Evolutionary conservation across 2,113 vertebrate species (phyloP).

Genomic region (Castor canadensis): DNA sequence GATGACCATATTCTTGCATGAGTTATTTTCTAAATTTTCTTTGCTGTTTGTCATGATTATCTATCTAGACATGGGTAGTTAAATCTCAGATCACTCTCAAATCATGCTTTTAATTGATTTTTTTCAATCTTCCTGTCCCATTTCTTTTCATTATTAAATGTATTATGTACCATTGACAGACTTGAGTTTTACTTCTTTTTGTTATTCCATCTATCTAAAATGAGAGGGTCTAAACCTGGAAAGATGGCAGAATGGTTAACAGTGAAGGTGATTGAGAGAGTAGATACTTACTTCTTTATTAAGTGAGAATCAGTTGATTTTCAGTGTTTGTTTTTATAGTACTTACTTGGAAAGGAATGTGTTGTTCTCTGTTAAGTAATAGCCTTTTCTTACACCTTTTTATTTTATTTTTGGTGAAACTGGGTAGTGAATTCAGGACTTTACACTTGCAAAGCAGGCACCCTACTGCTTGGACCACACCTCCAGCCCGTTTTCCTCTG

Average conservation of each 20-base stretch:
- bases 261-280: neutral
- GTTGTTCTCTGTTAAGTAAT: neutral
- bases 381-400: slow-evolving; percentile 39
- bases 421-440: no score
- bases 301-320: neutral
- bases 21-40: neutral
- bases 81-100: neutral
- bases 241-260: neutral
- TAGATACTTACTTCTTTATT: neutral
- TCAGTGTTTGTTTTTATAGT: slow-evolving; percentile 34
- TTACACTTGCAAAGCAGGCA: no score
- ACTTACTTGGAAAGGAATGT: slow-evolving; percentile 26
- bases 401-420: no score
- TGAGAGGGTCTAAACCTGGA: neutral
- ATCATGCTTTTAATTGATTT: neutral
- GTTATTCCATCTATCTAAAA: neutral
- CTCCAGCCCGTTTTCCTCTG: no score
- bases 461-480: no score
- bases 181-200: neutral
- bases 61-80: neutral
- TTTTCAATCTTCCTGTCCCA: neutral
- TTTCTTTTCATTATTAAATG: neutral
- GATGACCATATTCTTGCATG: neutral
- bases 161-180: neutral
- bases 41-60: slow-evolving; percentile 10